Base-by-base conservation (phyloP, 2,113 vertebrate genomes). In the Promerops cafer region DNA sequence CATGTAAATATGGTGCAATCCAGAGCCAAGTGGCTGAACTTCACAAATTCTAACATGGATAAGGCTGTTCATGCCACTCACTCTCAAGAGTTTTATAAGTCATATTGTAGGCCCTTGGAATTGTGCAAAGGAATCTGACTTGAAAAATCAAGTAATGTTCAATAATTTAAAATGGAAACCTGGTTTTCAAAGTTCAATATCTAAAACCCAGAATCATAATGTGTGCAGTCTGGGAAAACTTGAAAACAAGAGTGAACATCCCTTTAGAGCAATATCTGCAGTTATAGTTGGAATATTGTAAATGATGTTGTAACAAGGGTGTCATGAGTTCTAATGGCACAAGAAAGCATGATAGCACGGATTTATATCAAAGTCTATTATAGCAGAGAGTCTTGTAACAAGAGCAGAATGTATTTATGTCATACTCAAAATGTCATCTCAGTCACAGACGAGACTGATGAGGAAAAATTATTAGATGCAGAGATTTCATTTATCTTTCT, bases 351-450 rank as follows among this genome's bases (percentile, higher is more conserved):
- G 72, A 89, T 60, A 92, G 69, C 40, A 89, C 0, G 22, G 80
- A 92, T 94, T 91, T 89, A 60, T 87, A 92, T 68, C 35, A 13
- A 95, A 88, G 56, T 49, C 64, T 91, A 17, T 92, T 87, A 71
- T 16, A 87, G 59, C 56, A 86, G 50, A 87, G 61, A 94, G 80
- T 77, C 69, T 81, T 82, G 70, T 57, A 95, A 92, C 40, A 78
- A 91, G 72, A 64, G 47, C 27, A 91, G 68, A 71, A 92, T 24
- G 26, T 81, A 87, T 96, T 92, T 95, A 44, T 87, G 40, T 87
- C 14, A 22, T 89, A 87, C 31, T 94, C 69, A 87, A 84, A 95
- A 95, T 91, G 61, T 82, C 89, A 82, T 89, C 77, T 94, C 61
- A 93, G 72, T 60, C 65, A 76, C 45, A 91, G 89, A 64, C 24